Evolutionary conservation across 2,113 vertebrate genomes (phyloP), one percentile per base, ranked within the genome.

Genomic region (Piaya cayana): DNA sequence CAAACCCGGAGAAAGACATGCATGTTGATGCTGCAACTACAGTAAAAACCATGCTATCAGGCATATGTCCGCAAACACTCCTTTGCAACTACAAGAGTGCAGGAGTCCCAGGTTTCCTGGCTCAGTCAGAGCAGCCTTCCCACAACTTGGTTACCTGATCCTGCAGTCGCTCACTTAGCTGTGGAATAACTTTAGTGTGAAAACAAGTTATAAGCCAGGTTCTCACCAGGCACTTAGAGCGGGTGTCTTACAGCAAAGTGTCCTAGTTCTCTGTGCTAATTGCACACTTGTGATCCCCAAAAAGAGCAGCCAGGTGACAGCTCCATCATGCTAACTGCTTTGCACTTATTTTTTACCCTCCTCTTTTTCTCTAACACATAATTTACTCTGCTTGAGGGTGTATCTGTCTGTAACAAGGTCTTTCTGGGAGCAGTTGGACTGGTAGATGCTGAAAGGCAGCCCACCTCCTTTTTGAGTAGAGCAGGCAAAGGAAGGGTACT

Each of bases 371-470:
- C 60, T 55, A 86, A 86, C 36, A 52, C 9, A 25, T 56, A 16
- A 88, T 96, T 93, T 81, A 83, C 49, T 72, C n/a, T 76, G 60
- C 62, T 75, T 69, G 82, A 81, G 65, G 79, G 68, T 19, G 19
- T 63, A 30, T 70, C 67, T 77, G 42, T 43, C 45, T 64, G 76
- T 29, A 67, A 79, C 29, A 37, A 62, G 58, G 77, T 72, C 64
- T 59, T 84, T 29, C 56, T 67, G 75, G 36, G 55, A 88, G 78
- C 71, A 90, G 81, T 86, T 82, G 84, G 77, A 26, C 56, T n/a
- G 36, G 72, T 53, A 34, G 15, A 47, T 0, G 4, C 60, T 65
- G 75, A 95, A 55, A 78, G 52, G 74, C 86, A 94, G 80, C 49
- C 56, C 86, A 62, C 34, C 86, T 92, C 82, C 60, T 32, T 79